phyloP scores from a whole-genome alignment of 2,113 vertebrate genomes.

The Passer montanus region DNA sequence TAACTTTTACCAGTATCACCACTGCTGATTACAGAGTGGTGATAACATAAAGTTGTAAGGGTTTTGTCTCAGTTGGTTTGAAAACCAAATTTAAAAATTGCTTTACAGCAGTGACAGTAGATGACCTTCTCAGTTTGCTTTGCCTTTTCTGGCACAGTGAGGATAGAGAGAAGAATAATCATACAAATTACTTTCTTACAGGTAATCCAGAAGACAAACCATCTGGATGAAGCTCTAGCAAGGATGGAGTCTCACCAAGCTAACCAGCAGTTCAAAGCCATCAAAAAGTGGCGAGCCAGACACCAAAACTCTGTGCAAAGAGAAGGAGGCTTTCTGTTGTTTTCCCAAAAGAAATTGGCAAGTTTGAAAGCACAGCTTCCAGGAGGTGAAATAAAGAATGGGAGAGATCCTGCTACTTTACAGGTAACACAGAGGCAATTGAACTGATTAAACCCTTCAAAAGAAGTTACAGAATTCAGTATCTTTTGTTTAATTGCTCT shows the following conservation, averaged over 20 bases:
- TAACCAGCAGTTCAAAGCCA: constrained; percentile 77
- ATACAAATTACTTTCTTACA: constrained; percentile 8
- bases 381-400: neutral
- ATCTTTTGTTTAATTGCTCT: neutral
- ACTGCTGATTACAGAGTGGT: neutral
- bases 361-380: constrained; percentile 68
- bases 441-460: neutral
- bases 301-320: constrained; percentile 68
- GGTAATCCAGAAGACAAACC: constrained; percentile 87
- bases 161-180: neutral
- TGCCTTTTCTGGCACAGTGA: neutral
- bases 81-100: neutral
- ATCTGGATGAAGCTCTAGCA: constrained; percentile 82
- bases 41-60: neutral
- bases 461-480: neutral
- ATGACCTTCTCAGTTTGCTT: neutral
- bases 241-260: constrained; percentile 81
- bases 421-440: constrained; percentile 74
- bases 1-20: neutral
- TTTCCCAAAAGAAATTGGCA: constrained; percentile 84
- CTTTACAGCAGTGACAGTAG: neutral
- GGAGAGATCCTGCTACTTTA: constrained; percentile 71
- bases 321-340: constrained; percentile 85
- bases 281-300: constrained; percentile 86
- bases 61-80: neutral